phyloP scores from a whole-genome alignment of 2,888 invertebrate species.

The Brachypalpus laphriformis region DNA sequence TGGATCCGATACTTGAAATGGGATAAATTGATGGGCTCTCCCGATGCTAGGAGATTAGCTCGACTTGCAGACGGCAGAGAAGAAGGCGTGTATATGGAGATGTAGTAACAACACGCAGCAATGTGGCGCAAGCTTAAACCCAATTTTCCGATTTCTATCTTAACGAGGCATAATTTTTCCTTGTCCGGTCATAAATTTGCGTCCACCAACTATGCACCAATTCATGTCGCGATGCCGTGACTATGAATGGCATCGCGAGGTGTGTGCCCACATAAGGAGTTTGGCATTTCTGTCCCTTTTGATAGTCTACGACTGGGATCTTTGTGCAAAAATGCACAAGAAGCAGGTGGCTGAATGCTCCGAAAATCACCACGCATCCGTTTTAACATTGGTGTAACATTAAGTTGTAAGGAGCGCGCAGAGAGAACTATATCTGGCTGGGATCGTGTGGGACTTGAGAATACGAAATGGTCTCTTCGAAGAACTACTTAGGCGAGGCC shows the following conservation, averaged over 20 bases:
- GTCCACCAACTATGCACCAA: constrained; percentile 58
- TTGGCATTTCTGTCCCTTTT: constrained; percentile 24
- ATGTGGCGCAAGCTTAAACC: constrained; percentile 39
- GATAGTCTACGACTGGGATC: constrained; percentile 43
- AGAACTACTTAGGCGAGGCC: constrained; percentile 39
- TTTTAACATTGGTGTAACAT: constrained; percentile 19
- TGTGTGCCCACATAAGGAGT: constrained; percentile 56
- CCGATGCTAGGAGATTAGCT: constrained; percentile 31
- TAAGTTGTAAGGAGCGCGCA: constrained; percentile 15
- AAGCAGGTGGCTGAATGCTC: constrained; percentile 63
- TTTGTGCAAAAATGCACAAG: constrained; percentile 36
- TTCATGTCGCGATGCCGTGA: constrained; percentile 44
- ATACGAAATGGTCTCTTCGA: constrained; percentile 32
- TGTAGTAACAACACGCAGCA: constrained; percentile 57
- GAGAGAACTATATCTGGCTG: neutral
- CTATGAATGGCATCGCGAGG: constrained; percentile 34
- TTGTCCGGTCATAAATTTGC: constrained; percentile 67
- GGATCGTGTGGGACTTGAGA: constrained; percentile 40
- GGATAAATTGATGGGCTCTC: constrained; percentile 62
- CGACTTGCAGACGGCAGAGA: neutral
- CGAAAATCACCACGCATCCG: constrained; percentile 62
- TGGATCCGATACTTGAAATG: constrained; percentile 34
- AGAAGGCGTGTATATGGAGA: constrained; percentile 34
- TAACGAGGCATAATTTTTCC: constrained; percentile 70
- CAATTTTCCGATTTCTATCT: constrained; percentile 64